phyloP scores from a whole-genome alignment of 1,140 invertebrate species.

The Drosophila aff. region DNA sequence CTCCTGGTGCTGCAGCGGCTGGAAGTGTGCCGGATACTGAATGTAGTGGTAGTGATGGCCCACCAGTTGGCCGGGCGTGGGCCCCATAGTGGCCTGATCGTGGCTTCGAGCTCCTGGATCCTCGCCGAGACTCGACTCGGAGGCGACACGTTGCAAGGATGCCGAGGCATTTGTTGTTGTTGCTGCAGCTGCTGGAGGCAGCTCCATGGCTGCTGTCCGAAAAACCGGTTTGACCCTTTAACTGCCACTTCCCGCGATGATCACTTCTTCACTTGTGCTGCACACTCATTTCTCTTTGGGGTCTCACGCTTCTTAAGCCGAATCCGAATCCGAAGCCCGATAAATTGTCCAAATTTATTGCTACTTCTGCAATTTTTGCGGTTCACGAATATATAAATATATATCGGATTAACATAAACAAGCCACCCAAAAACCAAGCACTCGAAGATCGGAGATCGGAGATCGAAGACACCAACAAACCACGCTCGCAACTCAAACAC shows the following conservation, averaged over 20 bases:
- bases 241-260: constrained; percentile 62
- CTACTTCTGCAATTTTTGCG: constrained; percentile 53
- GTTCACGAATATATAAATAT: constrained; percentile 53
- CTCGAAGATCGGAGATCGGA: constrained; percentile 9
- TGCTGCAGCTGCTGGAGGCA: constrained; percentile 41
- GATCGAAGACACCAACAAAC: constrained; percentile 20
- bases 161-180: constrained; percentile 31
- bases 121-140: constrained; percentile 62
- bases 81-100: constrained; percentile 26
- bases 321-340: constrained; percentile 28
- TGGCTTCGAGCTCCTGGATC: constrained; percentile 16
- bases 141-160: constrained; percentile 80
- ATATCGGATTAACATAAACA: constrained; percentile 78
- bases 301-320: constrained; percentile 68
- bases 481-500: constrained; percentile 56
- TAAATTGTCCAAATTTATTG: constrained; percentile 73
- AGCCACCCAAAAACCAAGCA: constrained; percentile 32
- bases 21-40: constrained; percentile 78
- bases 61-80: constrained; percentile 17
- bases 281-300: constrained; percentile 26
- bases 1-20: constrained; percentile 46
- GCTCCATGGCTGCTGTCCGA: constrained; percentile 49
- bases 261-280: constrained; percentile 55
- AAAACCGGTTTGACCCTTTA: constrained; percentile 82
- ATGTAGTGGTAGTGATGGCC: constrained; percentile 83